A percentile compares a stretch with the other conserved stretches of the same genome.
phyloP scores from a whole-genome alignment of 2,797 vertebrate species.

The Tangara arthus region DNA sequence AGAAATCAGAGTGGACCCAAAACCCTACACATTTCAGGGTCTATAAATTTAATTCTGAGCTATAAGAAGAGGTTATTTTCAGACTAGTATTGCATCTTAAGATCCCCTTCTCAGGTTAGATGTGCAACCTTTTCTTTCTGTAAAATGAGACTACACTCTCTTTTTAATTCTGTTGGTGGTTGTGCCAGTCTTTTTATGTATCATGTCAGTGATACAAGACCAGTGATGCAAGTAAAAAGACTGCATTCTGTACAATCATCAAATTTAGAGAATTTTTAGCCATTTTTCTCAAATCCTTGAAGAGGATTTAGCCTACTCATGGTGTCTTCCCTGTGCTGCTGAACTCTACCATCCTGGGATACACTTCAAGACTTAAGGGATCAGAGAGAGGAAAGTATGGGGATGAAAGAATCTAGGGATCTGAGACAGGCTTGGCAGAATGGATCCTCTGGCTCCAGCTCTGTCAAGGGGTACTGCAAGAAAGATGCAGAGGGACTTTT shows the following conservation, averaged over 20 bases:
- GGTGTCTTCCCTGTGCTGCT: background rate
- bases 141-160: background rate
- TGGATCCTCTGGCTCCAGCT: background rate
- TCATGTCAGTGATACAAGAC: background rate
- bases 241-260: background rate
- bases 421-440: background rate
- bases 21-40: background rate
- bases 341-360: background rate
- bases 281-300: background rate
- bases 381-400: background rate
- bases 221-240: background rate
- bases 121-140: background rate
- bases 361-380: background rate
- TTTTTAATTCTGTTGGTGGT: background rate
- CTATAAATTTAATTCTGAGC: background rate
- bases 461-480: background rate
- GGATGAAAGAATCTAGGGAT: background rate
- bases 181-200: background rate
- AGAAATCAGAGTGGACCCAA: background rate
- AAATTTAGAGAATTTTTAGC: background rate
- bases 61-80: background rate
- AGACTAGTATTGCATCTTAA: background rate
- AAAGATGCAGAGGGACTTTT: background rate
- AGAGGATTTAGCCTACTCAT: background rate
- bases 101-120: background rate